These are phyloP conservation scores for Blastomussa wellsi DNA, from an alignment of 92 coral and sea anemone species.

Conservation along the genomic window DNA sequence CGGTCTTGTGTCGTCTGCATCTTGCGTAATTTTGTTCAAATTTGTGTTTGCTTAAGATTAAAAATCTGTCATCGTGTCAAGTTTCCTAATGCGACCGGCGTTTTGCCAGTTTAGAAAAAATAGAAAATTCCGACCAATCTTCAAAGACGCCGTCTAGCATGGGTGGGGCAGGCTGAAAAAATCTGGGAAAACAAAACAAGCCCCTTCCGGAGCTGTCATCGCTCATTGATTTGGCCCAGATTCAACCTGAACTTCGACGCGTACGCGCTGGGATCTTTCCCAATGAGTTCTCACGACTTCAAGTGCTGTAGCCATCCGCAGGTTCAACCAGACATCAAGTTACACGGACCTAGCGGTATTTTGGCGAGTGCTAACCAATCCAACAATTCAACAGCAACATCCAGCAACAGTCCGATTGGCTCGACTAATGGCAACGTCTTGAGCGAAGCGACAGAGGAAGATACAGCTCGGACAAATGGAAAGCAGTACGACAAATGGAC, in stretches of 20 bases:
- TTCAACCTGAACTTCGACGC: too few relatives aligned
- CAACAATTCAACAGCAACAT: constrained; percentile 10
- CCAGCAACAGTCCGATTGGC: constrained; percentile 6
- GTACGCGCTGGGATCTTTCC: too few relatives aligned
- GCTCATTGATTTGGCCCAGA: constrained; percentile 27
- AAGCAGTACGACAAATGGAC: constrained; percentile 5
- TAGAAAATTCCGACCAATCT: constrained; percentile 35
- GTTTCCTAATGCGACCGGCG: constrained; percentile 46
- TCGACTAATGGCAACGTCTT: not conserved
- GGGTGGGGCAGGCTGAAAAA: constrained; percentile 53
- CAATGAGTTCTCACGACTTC: too few relatives aligned
- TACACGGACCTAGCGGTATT: constrained; percentile 17
- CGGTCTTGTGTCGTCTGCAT: too few relatives aligned
- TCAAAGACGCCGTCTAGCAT: constrained; percentile 53
- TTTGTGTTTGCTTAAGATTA: not conserved
- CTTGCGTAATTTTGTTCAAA: not conserved
- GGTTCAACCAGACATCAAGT: constrained; percentile 10
- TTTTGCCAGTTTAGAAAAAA: constrained; percentile 22
- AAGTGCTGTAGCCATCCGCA: not conserved
- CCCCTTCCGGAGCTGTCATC: constrained; percentile 45
- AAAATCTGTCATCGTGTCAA: constrained; percentile 39
- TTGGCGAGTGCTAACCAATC: constrained; percentile 13
- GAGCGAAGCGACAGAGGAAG: too few relatives aligned
- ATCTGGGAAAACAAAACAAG: constrained; percentile 48
- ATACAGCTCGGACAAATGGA: not conserved